Base-by-base conservation (phyloP, 1,140 invertebrate species). In the Samia ricini region DNA sequence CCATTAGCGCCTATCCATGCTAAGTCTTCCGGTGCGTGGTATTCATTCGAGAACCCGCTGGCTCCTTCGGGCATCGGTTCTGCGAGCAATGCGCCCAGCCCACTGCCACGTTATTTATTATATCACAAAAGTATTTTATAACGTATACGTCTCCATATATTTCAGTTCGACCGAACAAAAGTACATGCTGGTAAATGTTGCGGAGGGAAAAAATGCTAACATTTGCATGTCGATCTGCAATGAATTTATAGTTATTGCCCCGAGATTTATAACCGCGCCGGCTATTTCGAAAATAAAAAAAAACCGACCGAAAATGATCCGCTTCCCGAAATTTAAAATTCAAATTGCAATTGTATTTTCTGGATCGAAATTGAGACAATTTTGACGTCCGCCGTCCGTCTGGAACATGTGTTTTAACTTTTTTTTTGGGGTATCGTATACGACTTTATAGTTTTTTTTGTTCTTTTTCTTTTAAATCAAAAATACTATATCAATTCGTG, bases 211-310 rank as follows among this genome's bases (percentile, higher is more conserved):
- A 84, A 74, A 64, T 69, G 52, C 70, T 72, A 33, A 79, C 85
- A 88, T 90, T 90, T 88, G 85, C 88, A 90, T 90, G 88, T 88
- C 88, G 85, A 88, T 88, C 74, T 69, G 77, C 87, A 89, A 90
- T 88, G 88, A 90, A 90, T 90, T 90, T 90, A 90, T 90, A 68
- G 88, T 90, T 90, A 90, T 90, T 88, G 85, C 82, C 50, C 49
- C 58, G 64, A 83, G 88, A 90, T 90, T 90, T 88, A 90, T 90
- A 88, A 76, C 64, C 56, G 61, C 52, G 72, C 70, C 66, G 33
- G 71, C 72, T 80, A 80, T 52, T 79, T 36, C 74, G 77, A 87
- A 90, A 84, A 88, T 87, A 85, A 78, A 73, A 23, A 69, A 70
- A 22, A 22, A 42, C 15, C 33, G 33, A 42, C 69, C 76, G 71